Evolutionary conservation across 2,113 vertebrate species (phyloP).

Genomic region (Campylorhamphus procurvoides): DNA sequence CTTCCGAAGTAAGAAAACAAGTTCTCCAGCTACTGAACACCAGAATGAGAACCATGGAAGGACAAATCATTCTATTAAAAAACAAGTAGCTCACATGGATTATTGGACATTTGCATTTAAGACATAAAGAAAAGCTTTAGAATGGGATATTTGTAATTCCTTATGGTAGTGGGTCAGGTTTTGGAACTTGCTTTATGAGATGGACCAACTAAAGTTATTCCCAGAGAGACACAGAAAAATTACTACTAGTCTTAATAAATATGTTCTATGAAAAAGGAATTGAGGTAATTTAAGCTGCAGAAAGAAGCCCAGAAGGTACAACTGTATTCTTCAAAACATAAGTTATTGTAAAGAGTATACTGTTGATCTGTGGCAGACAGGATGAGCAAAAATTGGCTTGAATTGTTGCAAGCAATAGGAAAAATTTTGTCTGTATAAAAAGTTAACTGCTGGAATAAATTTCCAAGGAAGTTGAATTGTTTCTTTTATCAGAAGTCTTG

Average conservation of each 20-base stretch:
- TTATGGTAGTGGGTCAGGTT: neutral
- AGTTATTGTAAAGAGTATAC: neutral
- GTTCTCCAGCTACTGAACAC: neutral
- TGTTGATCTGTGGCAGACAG: neutral
- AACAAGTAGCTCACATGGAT: neutral
- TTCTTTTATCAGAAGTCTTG: neutral
- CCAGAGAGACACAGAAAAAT: neutral
- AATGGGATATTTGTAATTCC: neutral
- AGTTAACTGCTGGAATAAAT: neutral
- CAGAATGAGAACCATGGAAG: neutral
- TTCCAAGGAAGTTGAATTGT: neutral
- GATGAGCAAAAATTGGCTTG: neutral
- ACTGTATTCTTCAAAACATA: neutral
- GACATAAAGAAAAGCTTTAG: neutral
- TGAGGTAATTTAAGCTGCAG: neutral
- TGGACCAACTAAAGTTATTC: neutral
- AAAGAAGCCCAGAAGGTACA: neutral
- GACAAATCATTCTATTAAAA: neutral
- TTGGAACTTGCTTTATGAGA: neutral
- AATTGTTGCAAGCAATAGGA: neutral
- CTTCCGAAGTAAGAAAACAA: neutral
- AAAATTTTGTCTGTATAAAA: neutral
- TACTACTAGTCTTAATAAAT: neutral
- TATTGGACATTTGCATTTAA: neutral
- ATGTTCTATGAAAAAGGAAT: neutral